These are phyloP conservation scores for Pelochelys cantorii DNA, from an alignment of 2,797 vertebrate species.

Conservation along the genomic window DNA sequence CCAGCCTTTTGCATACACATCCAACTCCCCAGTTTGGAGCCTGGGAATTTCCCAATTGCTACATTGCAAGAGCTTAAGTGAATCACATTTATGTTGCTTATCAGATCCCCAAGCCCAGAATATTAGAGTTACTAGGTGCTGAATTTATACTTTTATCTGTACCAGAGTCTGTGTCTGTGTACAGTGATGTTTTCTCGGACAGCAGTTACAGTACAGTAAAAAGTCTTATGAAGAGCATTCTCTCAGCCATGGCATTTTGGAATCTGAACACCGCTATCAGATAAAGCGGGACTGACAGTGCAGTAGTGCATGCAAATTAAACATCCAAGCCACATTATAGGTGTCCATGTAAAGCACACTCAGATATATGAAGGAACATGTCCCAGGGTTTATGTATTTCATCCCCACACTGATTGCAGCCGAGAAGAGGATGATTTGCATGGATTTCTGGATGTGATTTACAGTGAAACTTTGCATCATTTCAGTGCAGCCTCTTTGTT, in stretches of 20 bases:
- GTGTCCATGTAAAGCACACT: conserved; percentile 42
- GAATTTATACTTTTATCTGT: neutral
- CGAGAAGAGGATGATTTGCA: conserved; percentile 27
- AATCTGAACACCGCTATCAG: neutral
- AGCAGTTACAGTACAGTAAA: neutral
- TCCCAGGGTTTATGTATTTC: conserved; percentile 12
- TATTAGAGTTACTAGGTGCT: neutral
- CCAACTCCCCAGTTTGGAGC: conserved; percentile 23
- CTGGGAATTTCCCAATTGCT: neutral
- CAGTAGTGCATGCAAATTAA: conserved; percentile 27
- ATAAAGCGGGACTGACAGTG: neutral
- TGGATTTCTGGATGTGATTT: conserved; percentile 51
- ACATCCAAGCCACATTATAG: neutral
- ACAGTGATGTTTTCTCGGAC: accelerated
- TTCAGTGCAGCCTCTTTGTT: conserved; percentile 63
- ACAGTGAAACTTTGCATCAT: conserved; percentile 7
- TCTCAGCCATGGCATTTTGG: neutral
- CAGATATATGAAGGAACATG: conserved; percentile 36
- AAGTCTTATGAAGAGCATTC: neutral
- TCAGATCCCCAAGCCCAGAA: neutral
- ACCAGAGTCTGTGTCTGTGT: neutral
- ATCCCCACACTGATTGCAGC: neutral
- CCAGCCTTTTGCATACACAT: conserved; percentile 1
- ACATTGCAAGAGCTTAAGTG: neutral
- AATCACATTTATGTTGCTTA: neutral